Evolutionary conservation across 2,113 vertebrate genomes (phyloP), one percentile per base, ranked within the genome.

Genomic region (Alouatta palliata): DNA sequence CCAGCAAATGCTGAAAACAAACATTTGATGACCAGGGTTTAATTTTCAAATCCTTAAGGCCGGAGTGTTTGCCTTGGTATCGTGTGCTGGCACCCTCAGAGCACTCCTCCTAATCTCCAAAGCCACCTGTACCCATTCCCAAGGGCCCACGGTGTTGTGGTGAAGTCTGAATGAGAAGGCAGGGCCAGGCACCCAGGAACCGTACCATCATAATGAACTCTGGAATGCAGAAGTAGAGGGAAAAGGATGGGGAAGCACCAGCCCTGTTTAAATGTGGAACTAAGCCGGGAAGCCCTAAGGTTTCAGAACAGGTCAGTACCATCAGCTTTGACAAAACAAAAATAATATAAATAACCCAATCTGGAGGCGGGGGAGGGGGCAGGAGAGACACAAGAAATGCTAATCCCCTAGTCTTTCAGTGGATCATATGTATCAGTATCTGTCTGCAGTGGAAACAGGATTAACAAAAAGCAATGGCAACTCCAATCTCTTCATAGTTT

Each of bases 1-100:
- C 93, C 54, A 93, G 95, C 80, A 91, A 97, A 97, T 14, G 30
- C 27, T 58, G 68, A 95, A 97, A 88, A 94, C 97, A 96, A 96
- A 96, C 90, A 97, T 49, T 94, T 47, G 89, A 54, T 47, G 90
- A 84, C 35, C 23, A 25, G 52, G 91, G 94, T 76, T 93, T 87
- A 58, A 70, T 90, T 97, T 97, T 82, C 83, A 97, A 87, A 94
- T 87, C 87, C 96, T 75, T 56, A 30, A 52, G 77, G 35, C 58
- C 27, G 0, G 6, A 94, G 85, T 92, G 88, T 96, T 98, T 97
- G 96, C 86, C 75, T 93, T 76, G 80, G 93, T 70, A 56, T 56
- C 89, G 83, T 92, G 87, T 52, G 89, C 54, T 83, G 35, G 54
- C 40, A 79, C 32, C 14, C 68, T 23, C 10, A 5, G 64, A 49